Percentiles rank a stretch among this genome's conserved stretches.
Evolutionary conservation across 2,888 invertebrate genomes (phyloP).

Genomic region (Blera fallax): DNA sequence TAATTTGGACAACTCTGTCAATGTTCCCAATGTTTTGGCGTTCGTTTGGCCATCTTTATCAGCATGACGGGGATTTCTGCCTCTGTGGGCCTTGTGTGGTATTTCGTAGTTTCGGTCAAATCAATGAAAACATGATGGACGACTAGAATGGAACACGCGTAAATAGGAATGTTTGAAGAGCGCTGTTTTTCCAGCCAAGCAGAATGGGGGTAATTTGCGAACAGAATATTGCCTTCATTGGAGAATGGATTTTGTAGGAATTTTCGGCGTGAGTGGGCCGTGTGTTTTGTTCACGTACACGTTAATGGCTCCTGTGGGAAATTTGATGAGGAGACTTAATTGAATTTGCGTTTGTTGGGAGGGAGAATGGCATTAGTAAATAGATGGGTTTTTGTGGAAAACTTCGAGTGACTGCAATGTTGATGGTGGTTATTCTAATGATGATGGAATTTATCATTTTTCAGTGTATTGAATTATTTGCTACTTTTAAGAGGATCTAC

Average conservation of each 20-base stretch:
- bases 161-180: slow-evolving; percentile 37
- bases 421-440: background rate
- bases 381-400: background rate
- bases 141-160: background rate
- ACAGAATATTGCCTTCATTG: slow-evolving; percentile 24
- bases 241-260: background rate
- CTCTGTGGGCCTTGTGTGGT: background rate
- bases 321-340: slow-evolving; percentile 27
- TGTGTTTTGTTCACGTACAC: background rate
- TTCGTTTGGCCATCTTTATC: slow-evolving; percentile 14
- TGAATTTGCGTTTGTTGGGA: slow-evolving; percentile 24
- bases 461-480: background rate
- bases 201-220: slow-evolving; percentile 9
- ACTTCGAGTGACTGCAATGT: background rate
- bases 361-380: background rate
- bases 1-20: slow-evolving; percentile 36
- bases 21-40: slow-evolving; percentile 12
- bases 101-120: slow-evolving; percentile 26
- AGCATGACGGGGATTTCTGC: background rate
- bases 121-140: slow-evolving; percentile 45
- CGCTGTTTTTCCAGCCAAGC: slow-evolving; percentile 3
- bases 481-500: too few relatives aligned
- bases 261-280: background rate
- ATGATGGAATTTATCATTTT: background rate
- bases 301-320: slow-evolving; percentile 9